Evolutionary conservation across 1,140 invertebrate species (phyloP), one percentile per base, ranked within the genome.

Genomic region (Penaeus indicus): DNA sequence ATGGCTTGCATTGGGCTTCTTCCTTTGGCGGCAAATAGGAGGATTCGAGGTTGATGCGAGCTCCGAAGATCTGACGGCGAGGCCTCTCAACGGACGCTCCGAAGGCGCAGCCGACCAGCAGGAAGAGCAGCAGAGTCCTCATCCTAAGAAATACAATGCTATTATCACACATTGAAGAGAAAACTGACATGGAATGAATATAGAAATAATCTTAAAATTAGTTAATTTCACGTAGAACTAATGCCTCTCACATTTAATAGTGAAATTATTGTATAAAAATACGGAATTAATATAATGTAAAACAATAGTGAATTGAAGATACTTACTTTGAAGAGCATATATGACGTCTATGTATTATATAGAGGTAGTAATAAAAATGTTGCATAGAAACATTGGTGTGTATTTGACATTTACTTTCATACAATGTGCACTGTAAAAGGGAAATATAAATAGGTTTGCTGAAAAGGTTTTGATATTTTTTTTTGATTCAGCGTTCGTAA

Each of bases 1-100:
- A 61, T 11, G 83, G 67, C 77, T 81, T 75, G 67, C 88, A 89
- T 82, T 82, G 42, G 11, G 54, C 54, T 38, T 84, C 72, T 38
- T 80, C 64, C n/a, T 78, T 79, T 38, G 88, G 88, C n/a, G 88
- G 88, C n/a, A 89, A 22, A 64, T 89, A 89, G 11, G 88, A 89
- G 10, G 83, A 85, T 60, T 89, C 21, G 11, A 89, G 78, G 61
- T 85, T 64, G 16, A 89, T 19, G n/a, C 54, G 62, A 64, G 81
- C 84, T 25, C 61, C 82, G 27, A 88, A 88, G 25, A 89, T 60
- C n/a, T 85, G 88, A 19, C 88, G 27, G 13, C 77, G 42, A 69
- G 77, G 88, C 19, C 83, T 79, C 0, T 85, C 88, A 5, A 85
- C 25, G 10, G 83, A 32, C 18, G 77, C 77, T 4, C 75, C 88